Conservation (phyloP, 2,888 invertebrate species). For the Salticus scenicus region DNA sequence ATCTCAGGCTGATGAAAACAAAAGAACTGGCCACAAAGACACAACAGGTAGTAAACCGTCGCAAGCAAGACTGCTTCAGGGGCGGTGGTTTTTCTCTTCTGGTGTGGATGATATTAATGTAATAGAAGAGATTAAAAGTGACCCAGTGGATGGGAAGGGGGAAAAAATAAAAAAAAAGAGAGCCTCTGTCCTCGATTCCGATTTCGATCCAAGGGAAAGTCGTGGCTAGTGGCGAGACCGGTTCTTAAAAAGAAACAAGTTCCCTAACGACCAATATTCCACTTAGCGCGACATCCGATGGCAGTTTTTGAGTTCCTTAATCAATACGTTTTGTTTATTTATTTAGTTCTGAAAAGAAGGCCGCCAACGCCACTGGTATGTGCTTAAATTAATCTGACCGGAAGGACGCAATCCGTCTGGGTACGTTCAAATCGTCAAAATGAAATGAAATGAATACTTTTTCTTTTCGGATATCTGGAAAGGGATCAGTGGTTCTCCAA, state of each 20-base stretch:
- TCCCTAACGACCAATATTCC: not conserved
- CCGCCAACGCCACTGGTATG: not conserved
- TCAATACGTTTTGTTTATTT: not conserved
- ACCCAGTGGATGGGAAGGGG: not conserved
- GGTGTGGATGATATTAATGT: slow-evolving; percentile 9
- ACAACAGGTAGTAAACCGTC: not conserved
- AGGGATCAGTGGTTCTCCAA: too few species aligned
- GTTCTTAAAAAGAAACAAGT: not conserved
- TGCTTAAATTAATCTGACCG: too few species aligned
- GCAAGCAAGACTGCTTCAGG: not conserved
- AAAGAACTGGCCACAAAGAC: not conserved
- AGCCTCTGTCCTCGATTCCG: not conserved
- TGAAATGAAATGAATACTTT: too few species aligned
- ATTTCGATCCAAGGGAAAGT: slow-evolving; percentile 16
- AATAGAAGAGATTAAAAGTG: slow-evolving; percentile 12
- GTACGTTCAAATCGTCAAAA: too few species aligned
- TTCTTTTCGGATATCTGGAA: too few species aligned
- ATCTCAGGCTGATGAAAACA: not conserved
- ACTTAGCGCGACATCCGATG: slow-evolving; percentile 9
- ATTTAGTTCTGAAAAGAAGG: not conserved
- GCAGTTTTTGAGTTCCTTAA: not conserved
- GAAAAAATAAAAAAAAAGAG: not conserved
- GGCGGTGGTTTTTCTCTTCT: not conserved
- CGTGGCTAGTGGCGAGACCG: slow-evolving; percentile 15
- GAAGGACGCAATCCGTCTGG: too few species aligned